Base-by-base conservation (phyloP, 2,888 invertebrate genomes). In the Idaea straminata region DNA sequence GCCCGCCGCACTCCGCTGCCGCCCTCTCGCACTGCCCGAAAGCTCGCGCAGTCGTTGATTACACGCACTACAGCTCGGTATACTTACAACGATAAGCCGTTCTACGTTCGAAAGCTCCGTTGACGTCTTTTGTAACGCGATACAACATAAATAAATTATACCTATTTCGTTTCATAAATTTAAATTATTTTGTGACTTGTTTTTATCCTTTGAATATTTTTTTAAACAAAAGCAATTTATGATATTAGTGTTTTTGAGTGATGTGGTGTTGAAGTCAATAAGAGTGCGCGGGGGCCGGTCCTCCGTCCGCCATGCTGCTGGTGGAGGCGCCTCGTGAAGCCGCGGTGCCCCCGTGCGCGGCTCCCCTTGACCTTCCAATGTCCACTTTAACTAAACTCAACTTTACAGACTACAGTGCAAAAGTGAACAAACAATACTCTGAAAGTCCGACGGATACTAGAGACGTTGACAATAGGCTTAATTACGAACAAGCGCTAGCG, bases 281-380 rank as follows among this genome's bases (percentile, higher is more conserved):
- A 74, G 77, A 76, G 82, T 82, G 78, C 74, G 76, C 80, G 79
- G 81, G 80, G 78, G 77, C 83, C 79, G 86, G 83, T 88, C 91
- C 89, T 86, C 89, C 85, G 88, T 87, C 93, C 89, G 94, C 94
- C 88, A 96, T 96, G 96, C 95, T 96, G 88, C 94, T 96, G 84
- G 96, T 96, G 89, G 95, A 96, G 94, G 92, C 95, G 82, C 95
- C 95, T 80, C 94, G 95, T 86, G 96, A 96, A 92, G 95, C 95
- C 85, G 95, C 96, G 89, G 96, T 95, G 87, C 91, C 91, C 72
- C 88, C 91, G 84, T 89, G 88, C 84, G 86, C 86, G 85, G 87
- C 86, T 80, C 89, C 88, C 74, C 77, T 89, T 62, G 89, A 90
- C 84, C 76, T 86, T 74, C 89, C 91, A 71, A 92, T 92, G 92